A percentile compares a stretch with the other conserved stretches of the same genome.
phyloP scores from a whole-genome alignment of 2,797 vertebrate species.

The Mormyrops boulengeri region DNA sequence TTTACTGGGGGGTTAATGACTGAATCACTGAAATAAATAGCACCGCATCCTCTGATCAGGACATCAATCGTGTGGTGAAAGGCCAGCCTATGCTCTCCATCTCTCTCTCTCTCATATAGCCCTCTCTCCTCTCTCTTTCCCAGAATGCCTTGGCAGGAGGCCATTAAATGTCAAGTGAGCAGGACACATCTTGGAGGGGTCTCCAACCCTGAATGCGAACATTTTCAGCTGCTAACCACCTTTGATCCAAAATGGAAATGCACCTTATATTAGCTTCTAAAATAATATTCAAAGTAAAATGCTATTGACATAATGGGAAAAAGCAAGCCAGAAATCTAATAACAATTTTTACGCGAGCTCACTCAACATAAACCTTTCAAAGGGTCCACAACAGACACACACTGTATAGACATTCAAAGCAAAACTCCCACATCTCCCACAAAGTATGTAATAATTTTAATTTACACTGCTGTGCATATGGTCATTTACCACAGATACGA shows the following conservation, averaged over 20 bases:
- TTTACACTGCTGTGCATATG: background rate
- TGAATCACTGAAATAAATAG: background rate
- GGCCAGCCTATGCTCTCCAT: background rate
- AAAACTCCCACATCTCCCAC: background rate
- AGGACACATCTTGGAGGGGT: background rate
- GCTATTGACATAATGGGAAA: background rate
- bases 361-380: background rate
- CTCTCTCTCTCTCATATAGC: background rate
- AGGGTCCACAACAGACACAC: background rate
- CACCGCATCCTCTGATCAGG: background rate
- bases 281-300: background rate
- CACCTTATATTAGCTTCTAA: background rate
- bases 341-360: background rate
- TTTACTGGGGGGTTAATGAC: background rate
- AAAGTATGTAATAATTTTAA: background rate
- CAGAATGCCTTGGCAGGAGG: background rate
- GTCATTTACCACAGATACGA: background rate
- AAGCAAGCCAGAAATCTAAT: background rate
- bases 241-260: background rate
- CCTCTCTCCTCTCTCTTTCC: background rate
- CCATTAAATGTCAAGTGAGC: background rate
- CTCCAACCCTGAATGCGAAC: background rate
- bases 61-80: background rate
- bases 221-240: background rate
- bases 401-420: background rate